Conservation (phyloP, 2,888 invertebrate species). For the Megaustenia siamemsis region DNA sequence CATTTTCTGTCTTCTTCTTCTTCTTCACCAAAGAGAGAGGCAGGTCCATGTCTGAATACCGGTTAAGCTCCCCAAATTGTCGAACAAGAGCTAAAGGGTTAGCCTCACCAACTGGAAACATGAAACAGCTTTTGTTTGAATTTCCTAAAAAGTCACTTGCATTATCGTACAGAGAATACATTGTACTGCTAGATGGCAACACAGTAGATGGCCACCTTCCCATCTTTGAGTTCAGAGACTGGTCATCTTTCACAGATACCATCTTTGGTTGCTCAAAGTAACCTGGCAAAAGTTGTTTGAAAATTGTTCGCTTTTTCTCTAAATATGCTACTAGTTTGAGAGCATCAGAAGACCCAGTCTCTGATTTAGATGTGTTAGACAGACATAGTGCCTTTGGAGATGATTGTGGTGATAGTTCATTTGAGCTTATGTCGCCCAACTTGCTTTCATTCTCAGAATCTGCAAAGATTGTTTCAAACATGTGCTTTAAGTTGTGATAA, state of each 20-base stretch:
- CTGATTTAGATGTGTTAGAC: not conserved
- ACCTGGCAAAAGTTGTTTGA: not conserved
- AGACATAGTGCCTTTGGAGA: not conserved
- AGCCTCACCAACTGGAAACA: not conserved
- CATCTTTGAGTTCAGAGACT: not conserved
- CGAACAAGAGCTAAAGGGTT: conserved; percentile 41
- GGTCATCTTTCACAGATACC: not conserved
- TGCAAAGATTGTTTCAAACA: not conserved
- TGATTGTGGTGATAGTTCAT: not conserved
- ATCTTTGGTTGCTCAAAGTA: not conserved
- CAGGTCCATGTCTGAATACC: not conserved
- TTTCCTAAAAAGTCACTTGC: not conserved
- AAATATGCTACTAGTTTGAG: not conserved
- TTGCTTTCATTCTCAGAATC: conserved; percentile 27
- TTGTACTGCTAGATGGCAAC: not conserved
- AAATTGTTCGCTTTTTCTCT: not conserved
- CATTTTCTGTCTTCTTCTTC: not conserved
- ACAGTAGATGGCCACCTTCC: not conserved
- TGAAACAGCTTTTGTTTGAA: not conserved
- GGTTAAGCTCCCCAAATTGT: conserved; percentile 28
- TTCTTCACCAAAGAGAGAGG: conserved; percentile 38
- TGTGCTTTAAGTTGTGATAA: too few relatives aligned
- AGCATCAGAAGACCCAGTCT: not conserved
- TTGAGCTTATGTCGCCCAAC: not conserved
- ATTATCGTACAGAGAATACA: too few relatives aligned